Percentiles rank a stretch among this genome's conserved stretches.
phyloP scores from a whole-genome alignment of 2,113 vertebrate species.

The Jaculus jaculus region DNA sequence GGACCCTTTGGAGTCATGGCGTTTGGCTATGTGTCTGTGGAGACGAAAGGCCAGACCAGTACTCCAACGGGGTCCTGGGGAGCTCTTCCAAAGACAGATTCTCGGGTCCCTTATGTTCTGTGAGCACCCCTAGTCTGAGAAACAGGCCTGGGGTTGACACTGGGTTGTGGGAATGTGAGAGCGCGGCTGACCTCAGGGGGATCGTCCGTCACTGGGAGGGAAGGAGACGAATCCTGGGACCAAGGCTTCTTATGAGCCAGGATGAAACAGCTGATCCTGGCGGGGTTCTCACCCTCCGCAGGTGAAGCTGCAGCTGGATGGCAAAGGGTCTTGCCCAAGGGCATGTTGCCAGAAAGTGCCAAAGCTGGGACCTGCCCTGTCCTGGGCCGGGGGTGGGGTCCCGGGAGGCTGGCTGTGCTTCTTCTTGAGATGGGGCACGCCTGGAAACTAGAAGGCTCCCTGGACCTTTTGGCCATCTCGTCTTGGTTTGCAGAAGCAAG shows the following conservation, averaged over 20 bases:
- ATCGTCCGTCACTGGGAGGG: fast-evolving
- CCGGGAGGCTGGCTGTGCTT: fast-evolving
- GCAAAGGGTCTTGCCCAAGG: neutral
- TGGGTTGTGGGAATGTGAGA: neutral
- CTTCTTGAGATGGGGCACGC: neutral
- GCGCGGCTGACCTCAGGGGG: neutral
- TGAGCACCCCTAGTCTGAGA: neutral
- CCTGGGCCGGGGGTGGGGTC: neutral
- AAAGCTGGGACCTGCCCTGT: neutral
- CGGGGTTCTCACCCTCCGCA: too few relatives aligned
- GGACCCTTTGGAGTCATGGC: neutral
- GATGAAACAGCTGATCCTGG: too few relatives aligned
- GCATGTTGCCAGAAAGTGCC: neutral
- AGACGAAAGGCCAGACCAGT: neutral
- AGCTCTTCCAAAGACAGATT: neutral
- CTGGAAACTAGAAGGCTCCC: neutral
- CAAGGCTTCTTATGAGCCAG: neutral
- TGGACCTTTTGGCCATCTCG: neutral
- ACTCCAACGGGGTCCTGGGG: too few relatives aligned
- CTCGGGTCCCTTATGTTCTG: neutral
- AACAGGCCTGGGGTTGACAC: neutral
- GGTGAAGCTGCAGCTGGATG: neutral
- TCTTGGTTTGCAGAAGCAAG: neutral
- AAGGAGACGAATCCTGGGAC: fast-evolving
- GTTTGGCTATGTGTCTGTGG: neutral